phyloP scores from a whole-genome alignment of 1,140 invertebrate genomes.

The Stegodyphus mimosarum region DNA sequence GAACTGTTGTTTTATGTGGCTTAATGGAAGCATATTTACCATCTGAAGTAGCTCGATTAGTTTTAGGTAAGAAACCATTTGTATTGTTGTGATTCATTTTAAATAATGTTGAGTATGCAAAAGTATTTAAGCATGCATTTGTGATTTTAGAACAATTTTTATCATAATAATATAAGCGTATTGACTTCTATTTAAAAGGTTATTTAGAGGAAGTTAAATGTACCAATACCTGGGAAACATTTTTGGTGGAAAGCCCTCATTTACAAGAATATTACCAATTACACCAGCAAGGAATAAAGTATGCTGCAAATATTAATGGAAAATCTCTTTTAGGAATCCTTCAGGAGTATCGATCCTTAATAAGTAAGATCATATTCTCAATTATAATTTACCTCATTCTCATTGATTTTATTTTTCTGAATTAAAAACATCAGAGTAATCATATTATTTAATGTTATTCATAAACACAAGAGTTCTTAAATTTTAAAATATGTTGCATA shows the following conservation, averaged over 20 bases:
- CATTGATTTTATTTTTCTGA: too few species aligned
- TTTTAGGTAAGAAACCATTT: constrained; percentile 28
- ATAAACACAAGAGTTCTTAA: too few species aligned
- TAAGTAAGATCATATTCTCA: constrained; percentile 8
- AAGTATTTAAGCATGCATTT: not conserved
- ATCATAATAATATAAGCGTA: not conserved
- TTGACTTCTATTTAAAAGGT: constrained; percentile 6
- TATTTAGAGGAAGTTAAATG: constrained; percentile 47
- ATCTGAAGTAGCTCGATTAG: constrained; percentile 51
- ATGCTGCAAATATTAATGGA: constrained; percentile 40
- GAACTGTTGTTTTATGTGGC: not conserved
- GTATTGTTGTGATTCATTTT: not conserved
- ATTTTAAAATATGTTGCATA: too few species aligned
- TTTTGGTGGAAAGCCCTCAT: constrained; percentile 33
- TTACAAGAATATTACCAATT: constrained; percentile 32
- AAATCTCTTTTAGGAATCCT: constrained; percentile 35
- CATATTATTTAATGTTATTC: too few species aligned
- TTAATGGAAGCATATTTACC: constrained; percentile 18
- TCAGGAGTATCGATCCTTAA: constrained; percentile 27
- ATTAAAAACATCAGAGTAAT: too few species aligned
- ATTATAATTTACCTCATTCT: too few species aligned
- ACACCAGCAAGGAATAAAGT: constrained; percentile 7
- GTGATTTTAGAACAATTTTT: not conserved
- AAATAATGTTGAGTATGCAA: not conserved
- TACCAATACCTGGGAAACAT: constrained; percentile 28